A percentile compares a stretch with the other conserved stretches of the same genome.
These are phyloP conservation scores for Buphagus erythrorhynchus DNA, from an alignment of 2,797 vertebrate genomes.

Conservation along the genomic window DNA sequence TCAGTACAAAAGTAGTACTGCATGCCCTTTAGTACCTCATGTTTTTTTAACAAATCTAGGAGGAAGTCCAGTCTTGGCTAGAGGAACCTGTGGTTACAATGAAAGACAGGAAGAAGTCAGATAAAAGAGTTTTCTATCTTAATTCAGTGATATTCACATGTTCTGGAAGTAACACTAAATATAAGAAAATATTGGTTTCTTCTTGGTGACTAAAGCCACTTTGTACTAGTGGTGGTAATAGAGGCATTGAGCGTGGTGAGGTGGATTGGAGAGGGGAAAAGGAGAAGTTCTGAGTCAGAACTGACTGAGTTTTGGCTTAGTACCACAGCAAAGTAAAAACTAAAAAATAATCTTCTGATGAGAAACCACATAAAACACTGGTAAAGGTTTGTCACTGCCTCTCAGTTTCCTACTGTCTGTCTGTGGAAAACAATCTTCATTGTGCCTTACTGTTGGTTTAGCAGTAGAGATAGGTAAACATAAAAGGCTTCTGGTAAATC, in stretches of 20 bases:
- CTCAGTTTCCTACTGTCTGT: not conserved
- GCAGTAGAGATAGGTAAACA: not conserved
- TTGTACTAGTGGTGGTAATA: not conserved
- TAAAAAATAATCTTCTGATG: not conserved
- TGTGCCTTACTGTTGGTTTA: not conserved
- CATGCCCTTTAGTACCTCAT: not conserved
- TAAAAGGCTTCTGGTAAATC: not conserved
- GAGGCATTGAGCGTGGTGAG: not conserved
- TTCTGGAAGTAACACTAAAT: not conserved
- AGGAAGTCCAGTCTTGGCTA: not conserved
- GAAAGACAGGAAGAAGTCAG: not conserved
- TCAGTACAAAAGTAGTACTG: not conserved
- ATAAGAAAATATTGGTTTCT: not conserved
- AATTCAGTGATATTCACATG: not conserved
- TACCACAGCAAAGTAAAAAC: conserved; percentile 4
- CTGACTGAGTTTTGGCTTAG: not conserved
- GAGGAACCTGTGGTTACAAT: not conserved
- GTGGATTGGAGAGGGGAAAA: not conserved
- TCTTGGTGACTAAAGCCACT: not conserved
- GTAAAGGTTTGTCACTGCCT: not conserved
- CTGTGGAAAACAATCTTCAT: not conserved
- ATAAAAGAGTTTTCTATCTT: not conserved
- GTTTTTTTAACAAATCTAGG: not conserved
- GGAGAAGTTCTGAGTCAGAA: not conserved
- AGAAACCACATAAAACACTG: conserved; percentile 11